Evolutionary conservation across 30 jellyfish, hydroid and myxozoan species (phyloP).

Genomic region (Catostylus mosaicus): DNA sequence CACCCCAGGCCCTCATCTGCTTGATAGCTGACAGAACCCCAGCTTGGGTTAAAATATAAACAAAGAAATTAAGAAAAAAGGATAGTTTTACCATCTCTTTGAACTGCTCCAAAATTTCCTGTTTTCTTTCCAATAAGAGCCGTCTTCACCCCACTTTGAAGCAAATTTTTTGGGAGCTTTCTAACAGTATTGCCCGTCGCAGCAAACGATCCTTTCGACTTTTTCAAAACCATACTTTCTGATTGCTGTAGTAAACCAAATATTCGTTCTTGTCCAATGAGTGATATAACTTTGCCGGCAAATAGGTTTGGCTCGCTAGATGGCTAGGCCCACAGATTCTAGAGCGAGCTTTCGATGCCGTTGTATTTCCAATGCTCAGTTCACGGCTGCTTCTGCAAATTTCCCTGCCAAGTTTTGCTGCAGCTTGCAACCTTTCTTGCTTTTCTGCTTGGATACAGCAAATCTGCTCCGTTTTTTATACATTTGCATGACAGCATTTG

Average conservation of each 20-base stretch:
- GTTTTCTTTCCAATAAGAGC: background rate
- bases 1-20: no score
- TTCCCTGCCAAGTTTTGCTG: no score
- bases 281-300: background rate
- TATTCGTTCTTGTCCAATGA: background rate
- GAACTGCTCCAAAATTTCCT: background rate
- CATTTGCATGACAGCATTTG: background rate
- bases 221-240: conserved; percentile 22
- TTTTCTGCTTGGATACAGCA: background rate
- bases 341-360: background rate
- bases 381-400: conserved; percentile 2
- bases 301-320: no score
- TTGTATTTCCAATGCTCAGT: background rate
- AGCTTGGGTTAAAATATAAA: no score
- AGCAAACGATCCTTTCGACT: conserved; percentile 12
- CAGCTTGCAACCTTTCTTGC: background rate
- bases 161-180: background rate
- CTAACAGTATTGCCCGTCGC: conserved; percentile 26
- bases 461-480: background rate
- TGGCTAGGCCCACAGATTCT: no score
- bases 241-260: no score
- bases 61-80: no score
- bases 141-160: background rate
- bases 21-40: no score
- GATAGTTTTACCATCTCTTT: conserved; percentile 7